Conservation (phyloP, 2,888 invertebrate species). For the Cataglyphis altisquamis region DNA sequence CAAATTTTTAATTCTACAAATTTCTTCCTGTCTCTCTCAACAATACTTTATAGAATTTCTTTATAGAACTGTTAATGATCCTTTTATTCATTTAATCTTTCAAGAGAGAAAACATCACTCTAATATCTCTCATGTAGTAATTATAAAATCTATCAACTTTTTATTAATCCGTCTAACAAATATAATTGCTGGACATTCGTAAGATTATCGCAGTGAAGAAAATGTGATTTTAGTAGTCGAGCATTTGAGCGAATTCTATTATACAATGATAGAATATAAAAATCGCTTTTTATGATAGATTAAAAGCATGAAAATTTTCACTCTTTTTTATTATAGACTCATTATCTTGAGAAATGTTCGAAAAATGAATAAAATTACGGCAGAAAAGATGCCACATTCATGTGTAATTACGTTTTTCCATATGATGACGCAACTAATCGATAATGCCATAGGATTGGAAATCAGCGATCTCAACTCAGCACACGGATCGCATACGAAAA, state of each 20-base stretch:
- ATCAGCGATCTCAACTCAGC: constrained; percentile 28
- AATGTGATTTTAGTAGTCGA: not conserved
- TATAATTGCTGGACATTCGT: not conserved
- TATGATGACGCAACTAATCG: constrained; percentile 21
- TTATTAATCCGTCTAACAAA: not conserved
- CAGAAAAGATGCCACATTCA: constrained; percentile 7
- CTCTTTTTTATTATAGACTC: not conserved
- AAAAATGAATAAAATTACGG: constrained; percentile 7
- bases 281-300: too few relatives aligned
- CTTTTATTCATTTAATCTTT: not conserved
- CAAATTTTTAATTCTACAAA: not conserved
- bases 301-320: not conserved
- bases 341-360: not conserved
- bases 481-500: constrained; percentile 42
- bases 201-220: not conserved
- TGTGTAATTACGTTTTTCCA: constrained; percentile 20
- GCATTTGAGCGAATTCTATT: not conserved
- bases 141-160: not conserved
- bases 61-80: not conserved
- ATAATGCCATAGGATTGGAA: constrained; percentile 39
- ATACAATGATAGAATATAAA: not conserved
- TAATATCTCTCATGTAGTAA: not conserved
- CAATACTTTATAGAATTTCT: not conserved
- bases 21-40: not conserved
- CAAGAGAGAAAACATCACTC: not conserved